Percentiles rank a stretch among this genome's conserved stretches.
Conservation (phyloP, 2,888 invertebrate species). For the Caenorhabditis sp. region DNA sequence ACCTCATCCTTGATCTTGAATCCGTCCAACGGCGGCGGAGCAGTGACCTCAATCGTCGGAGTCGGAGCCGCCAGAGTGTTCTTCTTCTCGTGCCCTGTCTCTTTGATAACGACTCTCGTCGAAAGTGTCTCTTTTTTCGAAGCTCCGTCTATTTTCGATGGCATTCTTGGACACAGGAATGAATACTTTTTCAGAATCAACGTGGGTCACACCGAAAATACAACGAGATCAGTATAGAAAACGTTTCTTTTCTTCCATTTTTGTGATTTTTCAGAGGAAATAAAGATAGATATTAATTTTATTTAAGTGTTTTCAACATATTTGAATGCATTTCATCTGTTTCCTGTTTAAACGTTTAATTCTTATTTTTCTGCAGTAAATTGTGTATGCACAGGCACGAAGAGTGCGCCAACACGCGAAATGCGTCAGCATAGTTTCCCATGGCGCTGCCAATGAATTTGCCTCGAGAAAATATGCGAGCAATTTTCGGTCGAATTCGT, state of each 20-base stretch:
- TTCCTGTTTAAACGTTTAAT: no score
- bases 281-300: no score
- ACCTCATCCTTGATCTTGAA: constrained; percentile 58
- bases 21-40: constrained; percentile 53
- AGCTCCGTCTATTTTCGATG: constrained; percentile 16
- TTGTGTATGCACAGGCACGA: background rate
- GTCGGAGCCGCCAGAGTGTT: constrained; percentile 36
- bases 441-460: background rate
- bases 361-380: no score
- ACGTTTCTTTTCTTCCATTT: no score
- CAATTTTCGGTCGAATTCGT: background rate
- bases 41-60: constrained; percentile 51
- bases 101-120: constrained; percentile 44
- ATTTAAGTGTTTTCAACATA: no score
- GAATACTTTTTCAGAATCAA: background rate
- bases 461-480: background rate
- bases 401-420: background rate
- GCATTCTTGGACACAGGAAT: constrained; percentile 15
- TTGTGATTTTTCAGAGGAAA: no score
- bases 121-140: constrained; percentile 20
- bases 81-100: constrained; percentile 42
- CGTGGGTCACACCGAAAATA: no score
- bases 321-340: no score
- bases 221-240: no score
- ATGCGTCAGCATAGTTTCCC: background rate